Percentiles rank a stretch among this genome's conserved stretches.
phyloP scores from a whole-genome alignment of 2,888 invertebrate species.

The Zygaena filipendulae region DNA sequence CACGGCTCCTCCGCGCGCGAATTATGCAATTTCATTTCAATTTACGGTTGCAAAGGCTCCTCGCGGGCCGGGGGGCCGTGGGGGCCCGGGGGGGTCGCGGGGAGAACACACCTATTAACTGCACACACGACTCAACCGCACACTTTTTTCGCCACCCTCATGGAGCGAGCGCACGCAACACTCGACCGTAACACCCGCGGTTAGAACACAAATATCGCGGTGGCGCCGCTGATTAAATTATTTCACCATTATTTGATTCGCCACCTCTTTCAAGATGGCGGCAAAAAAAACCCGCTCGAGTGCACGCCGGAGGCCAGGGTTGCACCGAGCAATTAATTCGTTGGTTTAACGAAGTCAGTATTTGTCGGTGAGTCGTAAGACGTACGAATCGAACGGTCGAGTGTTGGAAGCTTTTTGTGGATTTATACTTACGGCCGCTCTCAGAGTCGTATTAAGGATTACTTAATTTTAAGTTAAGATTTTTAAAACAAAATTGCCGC shows the following conservation, averaged over 20 bases:
- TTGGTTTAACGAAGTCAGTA: too few species aligned
- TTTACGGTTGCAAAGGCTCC: conserved; percentile 39
- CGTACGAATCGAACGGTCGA: too few species aligned
- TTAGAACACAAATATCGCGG: too few species aligned
- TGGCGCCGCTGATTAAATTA: conserved; percentile 52
- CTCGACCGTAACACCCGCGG: conserved; percentile 31
- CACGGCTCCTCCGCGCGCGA: conserved; percentile 20
- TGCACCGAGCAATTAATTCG: too few species aligned
- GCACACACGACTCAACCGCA: conserved; percentile 46
- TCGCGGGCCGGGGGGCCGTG: conserved; percentile 12
- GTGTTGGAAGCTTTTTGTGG: too few species aligned
- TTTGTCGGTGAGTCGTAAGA: too few species aligned
- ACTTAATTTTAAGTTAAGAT: too few species aligned
- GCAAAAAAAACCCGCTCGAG: too few species aligned
- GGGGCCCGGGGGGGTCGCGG: conserved; percentile 13
- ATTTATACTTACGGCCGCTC: too few species aligned
- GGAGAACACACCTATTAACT: conserved; percentile 33
- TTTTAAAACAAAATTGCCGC: too few species aligned
- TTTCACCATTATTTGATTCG: conserved; percentile 64
- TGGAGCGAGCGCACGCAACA: conserved; percentile 23
- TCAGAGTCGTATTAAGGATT: too few species aligned
- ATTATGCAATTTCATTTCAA: conserved; percentile 65
- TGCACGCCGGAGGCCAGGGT: too few species aligned
- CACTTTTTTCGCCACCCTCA: conserved; percentile 47
- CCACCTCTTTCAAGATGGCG: conserved; percentile 66